Conservation (phyloP, 1,140 invertebrate species). For the Muscidifurax raptorellus region DNA sequence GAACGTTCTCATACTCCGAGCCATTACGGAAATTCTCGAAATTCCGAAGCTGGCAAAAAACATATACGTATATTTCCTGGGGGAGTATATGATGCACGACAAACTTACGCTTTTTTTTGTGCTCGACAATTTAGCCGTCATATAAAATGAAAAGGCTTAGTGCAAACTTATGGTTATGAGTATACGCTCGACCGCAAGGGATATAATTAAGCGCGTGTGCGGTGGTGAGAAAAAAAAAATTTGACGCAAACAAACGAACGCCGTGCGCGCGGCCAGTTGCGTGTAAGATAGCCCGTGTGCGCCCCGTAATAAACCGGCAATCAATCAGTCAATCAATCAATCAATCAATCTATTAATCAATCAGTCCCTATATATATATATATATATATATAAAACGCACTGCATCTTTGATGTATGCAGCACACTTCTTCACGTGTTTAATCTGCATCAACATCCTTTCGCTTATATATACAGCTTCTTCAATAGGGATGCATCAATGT, state of each 20-base stretch:
- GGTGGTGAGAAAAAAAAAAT: not conserved
- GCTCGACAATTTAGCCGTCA: not conserved
- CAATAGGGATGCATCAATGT: not conserved
- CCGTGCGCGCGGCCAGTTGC: not conserved
- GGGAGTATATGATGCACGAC: not conserved
- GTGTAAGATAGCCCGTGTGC: not conserved
- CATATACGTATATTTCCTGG: not conserved
- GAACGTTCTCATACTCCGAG: not conserved
- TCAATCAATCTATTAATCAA: not conserved
- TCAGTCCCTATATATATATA: not conserved
- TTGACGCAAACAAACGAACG: not conserved
- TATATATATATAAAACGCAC: too few species aligned
- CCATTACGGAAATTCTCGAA: not conserved
- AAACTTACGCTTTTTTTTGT: not conserved
- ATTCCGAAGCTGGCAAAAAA: not conserved
- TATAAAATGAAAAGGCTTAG: not conserved
- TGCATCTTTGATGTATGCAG: not conserved
- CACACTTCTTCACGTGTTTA: not conserved
- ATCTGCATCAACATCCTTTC: not conserved
- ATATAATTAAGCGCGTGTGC: not conserved
- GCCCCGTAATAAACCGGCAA: not conserved
- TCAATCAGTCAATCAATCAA: conserved; percentile 10
- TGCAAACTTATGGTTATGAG: not conserved
- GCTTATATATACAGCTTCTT: too few species aligned
- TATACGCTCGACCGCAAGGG: not conserved